These are phyloP conservation scores for Chlorops oryzae DNA, from an alignment of 1,140 invertebrate species.

Conservation along the genomic window DNA sequence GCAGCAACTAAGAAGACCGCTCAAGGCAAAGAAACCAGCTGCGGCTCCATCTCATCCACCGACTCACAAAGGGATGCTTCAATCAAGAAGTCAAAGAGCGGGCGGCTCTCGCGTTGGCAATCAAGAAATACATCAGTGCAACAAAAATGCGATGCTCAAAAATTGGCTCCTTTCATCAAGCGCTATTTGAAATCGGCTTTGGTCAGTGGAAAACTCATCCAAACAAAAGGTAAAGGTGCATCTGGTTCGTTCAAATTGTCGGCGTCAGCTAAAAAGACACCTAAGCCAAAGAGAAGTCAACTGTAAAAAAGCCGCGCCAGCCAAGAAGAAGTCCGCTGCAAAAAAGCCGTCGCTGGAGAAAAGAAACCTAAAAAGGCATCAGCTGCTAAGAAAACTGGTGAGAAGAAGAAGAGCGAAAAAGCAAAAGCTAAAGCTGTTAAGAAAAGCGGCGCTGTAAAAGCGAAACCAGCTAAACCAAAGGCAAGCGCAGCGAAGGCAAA, in stretches of 20 bases:
- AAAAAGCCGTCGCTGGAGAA: conserved; percentile 28
- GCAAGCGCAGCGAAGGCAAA: too few species aligned
- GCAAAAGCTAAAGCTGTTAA: too few species aligned
- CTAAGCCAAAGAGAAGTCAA: conserved; percentile 28
- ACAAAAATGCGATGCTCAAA: conserved; percentile 53
- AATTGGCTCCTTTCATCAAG: conserved; percentile 57
- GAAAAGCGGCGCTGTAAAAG: too few species aligned
- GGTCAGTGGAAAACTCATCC: conserved; percentile 51
- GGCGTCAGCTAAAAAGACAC: conserved; percentile 23
- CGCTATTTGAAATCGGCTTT: conserved; percentile 57
- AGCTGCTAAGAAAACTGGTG: conserved; percentile 16
- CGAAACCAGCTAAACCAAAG: too few species aligned
- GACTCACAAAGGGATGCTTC: conserved; percentile 52
- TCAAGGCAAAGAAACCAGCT: too few species aligned
- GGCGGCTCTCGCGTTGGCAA: conserved; percentile 57
- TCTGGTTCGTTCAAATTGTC: conserved; percentile 56
- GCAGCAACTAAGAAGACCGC: too few species aligned
- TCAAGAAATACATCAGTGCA: conserved; percentile 59
- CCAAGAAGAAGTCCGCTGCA: conserved; percentile 20
- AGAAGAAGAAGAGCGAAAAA: too few species aligned
- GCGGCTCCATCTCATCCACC: conserved; percentile 50
- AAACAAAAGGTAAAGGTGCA: conserved; percentile 59
- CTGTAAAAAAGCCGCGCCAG: conserved; percentile 11
- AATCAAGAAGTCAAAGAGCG: conserved; percentile 56
- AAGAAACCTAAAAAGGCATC: conserved; percentile 28